Evolutionary conservation across 2,888 invertebrate genomes (phyloP), one percentile per base, ranked within the genome.

Genomic region (Oithona nana): DNA sequence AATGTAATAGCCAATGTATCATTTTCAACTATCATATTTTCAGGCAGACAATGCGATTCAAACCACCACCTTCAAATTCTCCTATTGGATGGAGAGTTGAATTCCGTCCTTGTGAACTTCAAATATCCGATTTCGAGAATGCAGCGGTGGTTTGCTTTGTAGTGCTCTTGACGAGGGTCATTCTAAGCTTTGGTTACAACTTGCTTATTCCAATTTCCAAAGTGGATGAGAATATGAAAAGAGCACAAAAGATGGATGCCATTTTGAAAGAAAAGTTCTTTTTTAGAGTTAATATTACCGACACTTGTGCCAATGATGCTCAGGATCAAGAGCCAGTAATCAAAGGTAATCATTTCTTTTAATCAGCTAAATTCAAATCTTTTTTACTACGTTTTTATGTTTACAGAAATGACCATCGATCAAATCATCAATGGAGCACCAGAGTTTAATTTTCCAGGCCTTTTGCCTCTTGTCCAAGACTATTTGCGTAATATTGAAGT

Each of bases 11-110:
- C n/a, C n/a, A n/a, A n/a, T n/a, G n/a, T n/a, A n/a, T n/a, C n/a
- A n/a, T n/a, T n/a, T n/a, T n/a, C n/a, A n/a, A n/a, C n/a, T n/a
- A n/a, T n/a, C n/a, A n/a, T n/a, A n/a, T n/a, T n/a, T n/a, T n/a
- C n/a, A n/a, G n/a, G n/a, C 80, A 93, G 50, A 93, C 95, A 31
- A 93, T 97, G 93, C 80, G 93, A 50, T 98, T 98, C 76, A 98
- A 98, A 76, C 95, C 95, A 30, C 97, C 97, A 52, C 93, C 94
- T 28, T 89, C 93, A 0, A 84, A 92, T 73, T 89, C 92, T 8
- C 79, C 88, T 58, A 98, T 99, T 70, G 98, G 98, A 48, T 99
- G 98, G 98, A 81, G 98, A 67, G 98, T 99, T 1, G 98, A 99
- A 77, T 99, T 99, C 77, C 82, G 98, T 29, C 97, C 98, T 51